These are phyloP conservation scores for Trididemnum miniatum DNA, from an alignment of 23 tunicate genomes.

Conservation along the genomic window DNA sequence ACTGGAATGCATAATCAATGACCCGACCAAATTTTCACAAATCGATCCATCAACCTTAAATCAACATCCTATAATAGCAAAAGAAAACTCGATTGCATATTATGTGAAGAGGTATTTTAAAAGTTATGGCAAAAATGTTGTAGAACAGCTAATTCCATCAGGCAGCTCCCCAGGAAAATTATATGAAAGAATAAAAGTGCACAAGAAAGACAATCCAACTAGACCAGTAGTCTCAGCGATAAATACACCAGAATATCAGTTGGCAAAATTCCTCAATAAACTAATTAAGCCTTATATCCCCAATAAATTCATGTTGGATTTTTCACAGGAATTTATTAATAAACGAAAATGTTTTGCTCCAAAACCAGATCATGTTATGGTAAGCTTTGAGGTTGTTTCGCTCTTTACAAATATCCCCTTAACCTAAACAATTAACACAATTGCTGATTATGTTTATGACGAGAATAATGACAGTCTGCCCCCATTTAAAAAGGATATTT, in stretches of 20 bases:
- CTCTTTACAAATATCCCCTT: too few species aligned
- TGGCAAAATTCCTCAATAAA: neutral
- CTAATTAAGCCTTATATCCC: slow-evolving; percentile 16
- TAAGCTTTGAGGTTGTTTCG: too few species aligned
- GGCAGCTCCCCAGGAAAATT: slow-evolving; percentile 3
- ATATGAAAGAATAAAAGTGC: neutral
- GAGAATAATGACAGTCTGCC: too few species aligned
- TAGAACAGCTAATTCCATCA: neutral
- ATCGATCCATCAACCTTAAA: neutral
- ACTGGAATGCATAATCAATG: neutral
- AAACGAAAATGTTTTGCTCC: too few species aligned
- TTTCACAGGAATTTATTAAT: neutral
- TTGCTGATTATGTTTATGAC: too few species aligned
- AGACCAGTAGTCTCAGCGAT: slow-evolving; percentile 13
- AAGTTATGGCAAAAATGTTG: neutral
- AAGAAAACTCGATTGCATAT: slow-evolving; percentile 1
- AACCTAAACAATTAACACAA: too few species aligned
- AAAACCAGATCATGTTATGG: too few species aligned
- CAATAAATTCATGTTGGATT: slow-evolving; percentile 4
- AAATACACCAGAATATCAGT: slow-evolving; percentile 2
- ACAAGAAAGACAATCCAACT: neutral
- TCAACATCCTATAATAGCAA: slow-evolving; percentile 4
- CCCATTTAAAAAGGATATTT: too few species aligned
- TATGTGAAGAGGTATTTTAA: neutral
- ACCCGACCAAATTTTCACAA: neutral